Percentiles rank a stretch among this genome's conserved stretches.
phyloP scores from a whole-genome alignment of 2,888 invertebrate genomes.

The Aricia artaxerxes region DNA sequence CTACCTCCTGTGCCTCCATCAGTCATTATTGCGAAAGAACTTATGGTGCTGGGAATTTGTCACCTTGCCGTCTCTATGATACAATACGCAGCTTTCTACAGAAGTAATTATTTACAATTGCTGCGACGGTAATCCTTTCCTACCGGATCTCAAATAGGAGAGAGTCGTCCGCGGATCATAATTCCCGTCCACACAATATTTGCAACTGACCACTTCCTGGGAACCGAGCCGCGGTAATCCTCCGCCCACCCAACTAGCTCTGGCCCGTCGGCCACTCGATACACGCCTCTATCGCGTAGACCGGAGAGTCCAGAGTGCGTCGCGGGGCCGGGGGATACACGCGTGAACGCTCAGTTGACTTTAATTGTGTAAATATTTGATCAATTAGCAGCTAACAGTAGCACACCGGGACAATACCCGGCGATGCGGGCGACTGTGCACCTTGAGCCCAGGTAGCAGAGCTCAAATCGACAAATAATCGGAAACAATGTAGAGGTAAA shows the following conservation, averaged over 20 bases:
- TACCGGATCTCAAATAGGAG: conserved; percentile 6
- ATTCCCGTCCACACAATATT: conserved; percentile 6
- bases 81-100: neutral
- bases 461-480: neutral
- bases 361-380: conserved; percentile 53
- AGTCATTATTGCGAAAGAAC: neutral
- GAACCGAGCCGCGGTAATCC: conserved; percentile 24
- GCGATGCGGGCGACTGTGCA: neutral
- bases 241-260: conserved; percentile 24
- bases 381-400: conserved; percentile 22
- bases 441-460: neutral
- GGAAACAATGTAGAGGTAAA: neutral
- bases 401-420: neutral
- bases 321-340: conserved; percentile 41
- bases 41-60: neutral
- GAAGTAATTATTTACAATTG: neutral
- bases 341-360: conserved; percentile 42
- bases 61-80: neutral
- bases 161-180: neutral
- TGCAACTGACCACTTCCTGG: conserved; percentile 26
- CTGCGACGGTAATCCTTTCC: conserved; percentile 1
- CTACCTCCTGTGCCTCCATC: neutral
- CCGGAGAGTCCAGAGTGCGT: neutral
- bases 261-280: neutral
- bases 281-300: neutral